Base-by-base conservation (phyloP, 1,140 invertebrate genomes). In the Drosophila lowei region DNA sequence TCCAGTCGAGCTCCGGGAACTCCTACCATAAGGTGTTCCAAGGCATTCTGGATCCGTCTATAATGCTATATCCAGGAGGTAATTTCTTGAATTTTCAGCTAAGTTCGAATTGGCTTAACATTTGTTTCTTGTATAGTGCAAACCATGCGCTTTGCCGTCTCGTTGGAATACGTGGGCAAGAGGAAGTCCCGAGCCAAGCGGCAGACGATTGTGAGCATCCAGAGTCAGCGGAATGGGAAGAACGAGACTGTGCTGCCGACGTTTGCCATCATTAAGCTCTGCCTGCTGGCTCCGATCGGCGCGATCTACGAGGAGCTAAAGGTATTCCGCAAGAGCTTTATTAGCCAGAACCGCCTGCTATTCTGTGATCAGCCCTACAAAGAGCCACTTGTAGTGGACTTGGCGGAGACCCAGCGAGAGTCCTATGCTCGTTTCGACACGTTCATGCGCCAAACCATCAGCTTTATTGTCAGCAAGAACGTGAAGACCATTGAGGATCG, bases 241-340 rank as follows among this genome's bases (percentile, higher is more conserved):
- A 3, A 2, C 15, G 21, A 11, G 3, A 55, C 3, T 16, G 16
- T 0, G 3, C 13, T 7, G 9, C 48, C 81, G 2, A 78, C 81
- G 0, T 86, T 86, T 49, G 81, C 81, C n/a, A 81, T 86, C 15
- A 67, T 86, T 1, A 75, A 62, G 7, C 15, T 86, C 5, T 86
- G 81, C 6, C 15, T 86, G 1, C 50, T 81, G 38, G 70, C 65
- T 0, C 81, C 83, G 0, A 25, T 86, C 18, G 71, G 77, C 0
- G 77, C 78, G 11, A 64, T 71, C 6, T 81, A 74, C 28, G 15
- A 71, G 6, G 77, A 86, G 15, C 47, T 86, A 6, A 66, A 72
- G 48, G 43, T 68, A 2, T 86, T 86, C 6, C 77, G 62, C 13
- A 60, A 75, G 0, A 78, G 47, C 34, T 86, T 77, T 16, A 41